Evolutionary conservation across 2,888 invertebrate species (phyloP), one percentile per base, ranked within the genome.

Genomic region (Dysmachus trigonus): DNA sequence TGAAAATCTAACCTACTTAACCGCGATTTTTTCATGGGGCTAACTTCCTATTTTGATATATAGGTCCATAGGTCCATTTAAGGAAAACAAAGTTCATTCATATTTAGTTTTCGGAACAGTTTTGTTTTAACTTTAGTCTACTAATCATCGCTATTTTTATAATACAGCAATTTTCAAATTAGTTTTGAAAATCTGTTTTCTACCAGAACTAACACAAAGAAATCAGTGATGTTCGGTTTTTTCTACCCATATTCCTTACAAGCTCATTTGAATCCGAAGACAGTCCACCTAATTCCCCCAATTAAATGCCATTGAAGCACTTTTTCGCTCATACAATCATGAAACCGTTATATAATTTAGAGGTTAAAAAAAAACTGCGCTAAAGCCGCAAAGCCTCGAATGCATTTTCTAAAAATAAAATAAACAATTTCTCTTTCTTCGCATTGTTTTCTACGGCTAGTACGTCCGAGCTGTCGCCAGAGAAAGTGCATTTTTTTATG

Each of bases 381-480:
- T 22, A 51, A 30, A 27, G 7, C 10, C 4, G 13, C 31, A 81
- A 3, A 62, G n/a, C 5, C 8, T 33, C 35, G 81, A 82, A 82
- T 82, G 81, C 31, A 79, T 7, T 33, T 82, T 35, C 72, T 83
- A 72, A 83, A 83, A 83, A 83, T 72, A 83, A 71, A 83, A 83
- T 72, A 33, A 83, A 72, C 62, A 83, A 72, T 83, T 83, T 83
- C 83, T 83, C 83, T 83, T 83, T 83, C 83, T 53, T 53, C 33
- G 31, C 83, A 83, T 83, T 83, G 83, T 83, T 83, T 51, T 18
- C 33, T n/a, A n/a, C 5, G 22, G 13, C 53, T n/a, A 22, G 82
- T 31, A 62, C 1, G 62, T 62, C 62, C 62, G 27, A 62, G 62
- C 22, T 62, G 74, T 62, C 77, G 35, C 41, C 77, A 38, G 83